Evolutionary conservation across 2,797 vertebrate genomes (phyloP).

Genomic region (Danio choprae): DNA sequence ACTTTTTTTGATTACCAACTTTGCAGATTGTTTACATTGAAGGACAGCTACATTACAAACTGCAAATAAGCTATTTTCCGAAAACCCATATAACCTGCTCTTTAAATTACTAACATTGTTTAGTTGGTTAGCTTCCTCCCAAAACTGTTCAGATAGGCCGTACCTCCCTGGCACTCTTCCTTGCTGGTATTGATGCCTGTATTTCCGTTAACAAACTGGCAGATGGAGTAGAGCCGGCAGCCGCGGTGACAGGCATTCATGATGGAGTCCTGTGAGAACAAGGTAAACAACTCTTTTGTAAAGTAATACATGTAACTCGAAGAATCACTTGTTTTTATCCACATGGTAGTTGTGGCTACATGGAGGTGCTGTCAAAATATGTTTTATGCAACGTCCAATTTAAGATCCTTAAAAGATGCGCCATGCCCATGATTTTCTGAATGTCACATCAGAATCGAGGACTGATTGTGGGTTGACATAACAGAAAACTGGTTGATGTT

Average conservation of each 20-base stretch:
- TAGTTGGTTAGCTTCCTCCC: neutral
- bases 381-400: neutral
- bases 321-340: neutral
- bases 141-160: slow-evolving; percentile 54
- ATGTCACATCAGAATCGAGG: neutral
- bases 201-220: slow-evolving; percentile 93
- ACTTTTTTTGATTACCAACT: no score
- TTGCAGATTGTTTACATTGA: no score
- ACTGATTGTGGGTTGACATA: neutral
- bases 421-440: neutral
- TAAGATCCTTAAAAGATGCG: slow-evolving; percentile 3
- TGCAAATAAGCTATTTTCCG: no score
- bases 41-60: no score
- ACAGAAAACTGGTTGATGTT: neutral
- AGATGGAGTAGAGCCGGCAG: slow-evolving; percentile 97
- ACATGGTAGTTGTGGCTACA: neutral
- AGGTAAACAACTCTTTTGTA: slow-evolving; percentile 21
- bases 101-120: no score
- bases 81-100: no score
- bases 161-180: slow-evolving; percentile 94
- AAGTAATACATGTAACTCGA: neutral
- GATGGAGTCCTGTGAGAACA: slow-evolving; percentile 80
- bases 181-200: slow-evolving; percentile 89
- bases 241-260: slow-evolving; percentile 94
- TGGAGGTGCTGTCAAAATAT: neutral